Evolutionary conservation across 2,797 vertebrate species (phyloP), one percentile per base, ranked within the genome.

Genomic region (Ptychobarbus kaznakovi): DNA sequence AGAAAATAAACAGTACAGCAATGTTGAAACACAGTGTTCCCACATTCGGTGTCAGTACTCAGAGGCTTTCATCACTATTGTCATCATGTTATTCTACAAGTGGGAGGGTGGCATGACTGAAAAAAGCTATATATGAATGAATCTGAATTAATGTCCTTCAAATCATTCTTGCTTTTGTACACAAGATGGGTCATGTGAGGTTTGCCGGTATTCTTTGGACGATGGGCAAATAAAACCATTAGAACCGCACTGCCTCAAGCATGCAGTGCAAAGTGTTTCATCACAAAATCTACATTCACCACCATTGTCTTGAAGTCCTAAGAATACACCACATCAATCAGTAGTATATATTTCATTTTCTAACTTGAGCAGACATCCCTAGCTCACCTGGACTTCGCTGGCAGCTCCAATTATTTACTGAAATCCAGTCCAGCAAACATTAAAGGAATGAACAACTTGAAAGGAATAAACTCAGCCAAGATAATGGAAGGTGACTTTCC

Each of bases 1-100:
- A 89, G 90, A 89, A 93, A 89, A 91, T 87, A 91, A 92, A 90
- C 91, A 91, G 90, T 87, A 46, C 76, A 91, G 90, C 87, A 81
- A 85, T 86, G 66, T 28, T 79, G 90, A 90, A 92, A 90, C 88
- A 90, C 91, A 80, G 72, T 0, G 53, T 91, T 87, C 92, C 91
- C 92, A 92, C 92, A 89, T 92, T 89, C 84, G 78, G 44, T 88
- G 86, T 91, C 90, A 75, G 42, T 56, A 28, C 61, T 4, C 20
- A 66, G 89, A 81, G 3, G n/a, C 87, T 83, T 88, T 89, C 84
- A 89, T 85, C 88, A 66, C 75, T 68, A 81, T 83, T 70, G 61
- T 69, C 86, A 73, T 66, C 28, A 32, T 76, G 44, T 32, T 44
- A 10, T 35, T 82, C 66, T 80, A 46, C 3, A 51, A 53, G 40